Evolutionary conservation across 2,113 vertebrate genomes (phyloP), one percentile per base, ranked within the genome.

Genomic region (Balaeniceps rex): DNA sequence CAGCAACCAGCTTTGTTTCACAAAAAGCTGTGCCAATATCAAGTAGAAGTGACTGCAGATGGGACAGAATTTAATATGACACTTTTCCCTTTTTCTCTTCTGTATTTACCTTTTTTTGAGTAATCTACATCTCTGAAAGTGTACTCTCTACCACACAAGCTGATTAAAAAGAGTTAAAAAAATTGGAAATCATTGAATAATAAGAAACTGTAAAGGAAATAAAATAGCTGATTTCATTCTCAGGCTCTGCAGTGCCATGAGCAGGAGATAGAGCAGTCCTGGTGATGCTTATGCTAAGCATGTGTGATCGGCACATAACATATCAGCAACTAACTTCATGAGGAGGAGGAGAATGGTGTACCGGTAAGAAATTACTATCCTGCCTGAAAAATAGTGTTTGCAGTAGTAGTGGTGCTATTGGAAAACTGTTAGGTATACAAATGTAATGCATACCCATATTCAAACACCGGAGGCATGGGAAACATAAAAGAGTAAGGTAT

Each of bases 251-350:
- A 23, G 9, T 34, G 21, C 65, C 75, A 71, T 57, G n/a, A 64
- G 33, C 36, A 33, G 64, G 40, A 71, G 18, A 3, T 69, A 42
- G 36, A 69, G 34, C 26, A 65, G 42, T 68, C 54, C 18, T 49
- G 31, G 26, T 42, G 24, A 52, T 68, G 21, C 21, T 80, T 78
- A 34, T 11, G 26, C 26, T 55, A 33, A 47, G 9, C 4, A 12
- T 12, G 16, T 71, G 52, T 36, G 29, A 82, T 31, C 1, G 4
- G 13, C 31, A 38, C 9, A 11, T 49, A 52, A 52, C 0, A 0
- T 44, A 38, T 31, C 33, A 34, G 31, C 16, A 63, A 38, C 38
- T 51, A 47, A 51, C 51, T 82, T 38, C 7, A 23, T 25, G 22
- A 89, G 26, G 12, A 60, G 26, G 12, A 60, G 23, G 18, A 63